These are phyloP conservation scores for Brachionus plicatilis DNA, from an alignment of 1,140 invertebrate species.

Conservation along the genomic window DNA sequence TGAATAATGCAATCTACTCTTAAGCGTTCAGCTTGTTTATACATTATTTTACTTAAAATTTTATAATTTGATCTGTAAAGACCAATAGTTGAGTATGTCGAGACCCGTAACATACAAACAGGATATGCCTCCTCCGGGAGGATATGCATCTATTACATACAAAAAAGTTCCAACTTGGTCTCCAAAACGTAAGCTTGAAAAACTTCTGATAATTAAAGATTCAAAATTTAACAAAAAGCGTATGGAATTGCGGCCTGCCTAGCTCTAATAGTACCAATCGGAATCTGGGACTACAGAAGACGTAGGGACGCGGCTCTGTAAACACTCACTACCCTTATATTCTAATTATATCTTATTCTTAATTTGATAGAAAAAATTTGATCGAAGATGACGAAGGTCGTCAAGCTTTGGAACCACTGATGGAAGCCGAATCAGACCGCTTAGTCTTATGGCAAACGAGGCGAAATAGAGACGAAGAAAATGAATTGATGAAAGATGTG, in stretches of 20 bases:
- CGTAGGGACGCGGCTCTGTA: neutral
- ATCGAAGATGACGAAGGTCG: constrained; percentile 69
- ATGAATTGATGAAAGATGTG: constrained; percentile 76
- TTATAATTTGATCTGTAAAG: neutral
- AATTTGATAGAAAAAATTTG: neutral
- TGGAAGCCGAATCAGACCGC: constrained; percentile 65
- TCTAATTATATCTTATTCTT: neutral
- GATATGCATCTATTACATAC: neutral
- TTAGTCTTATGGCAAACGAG: constrained; percentile 70
- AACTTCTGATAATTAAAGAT: no score
- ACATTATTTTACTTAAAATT: neutral
- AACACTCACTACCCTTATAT: neutral
- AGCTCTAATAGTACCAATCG: constrained; percentile 16
- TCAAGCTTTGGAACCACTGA: constrained; percentile 68
- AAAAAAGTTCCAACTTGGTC: constrained; percentile 32
- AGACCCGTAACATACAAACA: constrained; percentile 23
- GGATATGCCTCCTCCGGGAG: constrained; percentile 39
- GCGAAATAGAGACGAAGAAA: constrained; percentile 74
- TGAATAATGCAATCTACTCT: constrained; percentile 1
- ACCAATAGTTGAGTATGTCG: neutral
- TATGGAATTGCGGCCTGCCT: neutral
- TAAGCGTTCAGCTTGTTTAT: constrained; percentile 19
- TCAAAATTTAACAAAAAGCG: neutral
- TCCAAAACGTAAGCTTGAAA: neutral
- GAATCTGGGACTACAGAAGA: constrained; percentile 37